phyloP scores from a whole-genome alignment of 2,113 vertebrate species.

The Aspidoscelis tigris region DNA sequence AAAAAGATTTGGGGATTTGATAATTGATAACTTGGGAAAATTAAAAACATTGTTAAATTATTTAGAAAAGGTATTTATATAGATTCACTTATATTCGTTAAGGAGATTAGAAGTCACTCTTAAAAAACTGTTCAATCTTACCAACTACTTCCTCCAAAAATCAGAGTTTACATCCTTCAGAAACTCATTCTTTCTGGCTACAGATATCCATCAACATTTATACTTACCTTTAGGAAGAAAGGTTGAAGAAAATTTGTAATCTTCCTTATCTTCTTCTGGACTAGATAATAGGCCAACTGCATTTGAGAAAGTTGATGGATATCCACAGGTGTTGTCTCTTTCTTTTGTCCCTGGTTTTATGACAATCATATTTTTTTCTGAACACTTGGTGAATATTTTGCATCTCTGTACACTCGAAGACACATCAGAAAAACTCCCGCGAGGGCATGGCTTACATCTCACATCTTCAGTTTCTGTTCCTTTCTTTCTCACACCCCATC shows the following conservation, averaged over 20 bases:
- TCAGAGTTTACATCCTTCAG: neutral
- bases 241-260: slow-evolving; percentile 65
- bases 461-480: slow-evolving; percentile 88
- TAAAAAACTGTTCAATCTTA: neutral
- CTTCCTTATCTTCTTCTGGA: slow-evolving; percentile 50
- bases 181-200: neutral
- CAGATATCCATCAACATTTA: fast-evolving
- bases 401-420: slow-evolving; percentile 86
- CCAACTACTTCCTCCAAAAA: neutral
- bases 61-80: too few species aligned
- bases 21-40: too few species aligned
- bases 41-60: too few species aligned
- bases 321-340: slow-evolving; percentile 86
- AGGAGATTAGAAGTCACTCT: neutral
- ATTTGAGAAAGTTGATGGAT: slow-evolving; percentile 52
- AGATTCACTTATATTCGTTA: too few species aligned
- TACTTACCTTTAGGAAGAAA: slow-evolving; percentile 77
- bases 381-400: slow-evolving; percentile 87
- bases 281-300: slow-evolving; percentile 51
- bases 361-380: slow-evolving; percentile 80
- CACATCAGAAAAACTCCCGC: slow-evolving; percentile 89
- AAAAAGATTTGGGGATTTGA: too few species aligned
- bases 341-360: slow-evolving; percentile 82
- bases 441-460: slow-evolving; percentile 86
- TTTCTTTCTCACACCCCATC: slow-evolving; percentile 88